Evolutionary conservation across 2,113 vertebrate species (phyloP), one percentile per base, ranked within the genome.

Genomic region (Origma solitaria): DNA sequence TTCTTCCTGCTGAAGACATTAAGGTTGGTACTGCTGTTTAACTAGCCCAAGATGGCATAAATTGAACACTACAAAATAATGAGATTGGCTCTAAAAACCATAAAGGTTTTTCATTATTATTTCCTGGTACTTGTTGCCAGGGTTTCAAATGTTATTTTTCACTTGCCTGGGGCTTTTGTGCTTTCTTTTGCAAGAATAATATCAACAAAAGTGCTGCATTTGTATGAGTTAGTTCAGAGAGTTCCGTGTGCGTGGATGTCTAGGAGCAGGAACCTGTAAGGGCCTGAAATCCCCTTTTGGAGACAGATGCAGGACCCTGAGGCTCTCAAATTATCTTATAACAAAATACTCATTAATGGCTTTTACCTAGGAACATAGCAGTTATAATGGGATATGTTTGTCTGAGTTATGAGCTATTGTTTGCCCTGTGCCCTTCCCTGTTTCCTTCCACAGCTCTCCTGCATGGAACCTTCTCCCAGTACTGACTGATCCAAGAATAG

Each of bases 171-270:
- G 66, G 66, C 62, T 86, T 76, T 82, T 77, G 42, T 93, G 62
- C 62, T 88, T 93, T 81, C 35, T 42, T 92, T 57, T 84, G 64
- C 38, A 68, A 60, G 75, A 83, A 30, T 24, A 44, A 15, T 54
- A 33, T 19, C 47, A 53, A 51, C 8, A n/a, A 3, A 88, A 53
- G 13, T 6, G 18, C 61, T 75, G 73, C 23, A 4, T 82, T 84
- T 45, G 21, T 47, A 25, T 14, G 35, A 75, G 15, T 3, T 7
- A 66, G 62, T 37, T 27, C 60, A 57, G 44, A 73, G 37, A 28
- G 51, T 47, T 50, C 14, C 0, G 0, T 35, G 33, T 40, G 57
- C 3, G 0, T n/a, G 60, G 47, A 24, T 57, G 31, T 10, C 19
- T 9, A 15, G 71, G 14, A 58, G 64, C 30, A 66, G 42, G 68